A percentile compares a stretch with the other conserved stretches of the same genome.
Conservation (phyloP, 2,113 vertebrate genomes). For the Ophiodon elongatus region DNA sequence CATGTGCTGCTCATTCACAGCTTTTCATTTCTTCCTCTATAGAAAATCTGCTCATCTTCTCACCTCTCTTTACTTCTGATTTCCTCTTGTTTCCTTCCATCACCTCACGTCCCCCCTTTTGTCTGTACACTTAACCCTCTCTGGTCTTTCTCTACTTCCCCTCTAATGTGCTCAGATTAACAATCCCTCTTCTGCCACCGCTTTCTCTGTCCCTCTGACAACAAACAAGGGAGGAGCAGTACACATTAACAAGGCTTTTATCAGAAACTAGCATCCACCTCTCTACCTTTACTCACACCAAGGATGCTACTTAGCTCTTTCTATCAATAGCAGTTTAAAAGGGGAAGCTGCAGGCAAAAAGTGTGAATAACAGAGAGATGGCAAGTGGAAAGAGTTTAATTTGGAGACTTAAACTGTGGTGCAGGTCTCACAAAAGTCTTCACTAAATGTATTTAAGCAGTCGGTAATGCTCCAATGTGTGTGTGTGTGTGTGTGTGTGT, state of each 20-base stretch:
- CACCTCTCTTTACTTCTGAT: conserved; percentile 30
- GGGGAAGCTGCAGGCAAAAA: neutral
- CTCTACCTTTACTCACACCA: conserved; percentile 3
- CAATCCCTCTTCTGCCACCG: neutral
- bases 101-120: conserved; percentile 7
- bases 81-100: conserved; percentile 39
- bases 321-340: neutral
- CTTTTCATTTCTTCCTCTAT: conserved; percentile 54
- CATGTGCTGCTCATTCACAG: conserved; percentile 33
- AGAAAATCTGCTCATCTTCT: conserved; percentile 29
- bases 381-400: neutral
- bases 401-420: neutral
- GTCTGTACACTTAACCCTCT: conserved; percentile 11
- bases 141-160: neutral
- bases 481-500: neutral
- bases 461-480: neutral
- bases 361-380: neutral
- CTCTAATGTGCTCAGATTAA: conserved; percentile 25
- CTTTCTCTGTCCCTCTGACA: conserved; percentile 15
- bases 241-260: neutral
- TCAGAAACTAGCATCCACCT: neutral
- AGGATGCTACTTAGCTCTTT: conserved; percentile 15
- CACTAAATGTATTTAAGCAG: neutral
- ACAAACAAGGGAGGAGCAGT: neutral
- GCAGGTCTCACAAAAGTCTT: neutral